Evolutionary conservation across 2,113 vertebrate genomes (phyloP), one percentile per base, ranked within the genome.

Genomic region (Parus major): DNA sequence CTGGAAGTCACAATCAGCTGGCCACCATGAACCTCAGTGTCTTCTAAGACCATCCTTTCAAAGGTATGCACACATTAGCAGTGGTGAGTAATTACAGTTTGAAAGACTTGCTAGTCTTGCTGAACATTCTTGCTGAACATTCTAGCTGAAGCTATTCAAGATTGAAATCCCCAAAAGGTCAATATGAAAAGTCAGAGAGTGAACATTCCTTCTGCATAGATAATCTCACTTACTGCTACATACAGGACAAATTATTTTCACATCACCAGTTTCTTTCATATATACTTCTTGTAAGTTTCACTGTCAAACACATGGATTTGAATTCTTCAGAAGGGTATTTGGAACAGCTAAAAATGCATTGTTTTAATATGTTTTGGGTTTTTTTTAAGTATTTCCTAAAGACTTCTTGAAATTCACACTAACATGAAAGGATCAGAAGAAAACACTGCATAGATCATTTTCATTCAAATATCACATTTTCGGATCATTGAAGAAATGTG

Each of bases 11-110:
- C 53, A 18, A 21, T 52, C 73, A 81, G 46, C 16, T 47, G 35
- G 35, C 8, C 39, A 80, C 28, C 53, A 82, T 0, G 0, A 87
- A 65, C 29, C 13, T 65, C 55, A 56, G 3, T 0, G 0, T 29
- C 35, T 22, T 90, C n/a, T 55, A 92, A 42, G 50, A 92, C 15
- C 23, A 70, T 23, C 18, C 27, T 65, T 69, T 77, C 52, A 61
- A 66, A 90, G 15, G 16, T 15, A 31, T 11, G 35, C 39, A 66
- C 29, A 50, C 15, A 49, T 66, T 65, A 68, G 61, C 28, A 86
- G 33, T 16, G 50, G 25, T 4, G 12, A 84, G 60, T 35, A 89
- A 68, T 15, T 39, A 49, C 22, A 50, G 16, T 2, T 18, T 65
- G 42, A 79, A 81, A 21, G 73, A 42, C 14, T 44, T 71, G 18